Base-by-base conservation (phyloP, 1,140 invertebrate species). In the Brachionus rotundiformis region DNA sequence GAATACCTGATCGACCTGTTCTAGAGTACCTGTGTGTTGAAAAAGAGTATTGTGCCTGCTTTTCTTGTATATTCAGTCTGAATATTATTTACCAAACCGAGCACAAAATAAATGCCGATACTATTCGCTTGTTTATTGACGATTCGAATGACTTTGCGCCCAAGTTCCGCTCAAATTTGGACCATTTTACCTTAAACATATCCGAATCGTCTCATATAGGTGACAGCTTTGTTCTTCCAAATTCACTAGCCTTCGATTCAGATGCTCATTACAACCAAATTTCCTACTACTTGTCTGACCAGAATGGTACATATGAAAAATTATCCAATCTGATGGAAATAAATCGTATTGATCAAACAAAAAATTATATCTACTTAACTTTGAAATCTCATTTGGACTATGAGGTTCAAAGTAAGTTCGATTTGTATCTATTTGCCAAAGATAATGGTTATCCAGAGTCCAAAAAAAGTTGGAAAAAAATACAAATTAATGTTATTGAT, bases 201-300 rank as follows among this genome's bases (percentile, higher is more conserved):
- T 77, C 75, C n/a, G 75, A 77, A 54, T 77, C 76, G 0, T 27
- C 44, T 59, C 29, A 79, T n/a, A 79, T 79, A 36, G 76, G 76
- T 3, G 76, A 79, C 29, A n/a, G 19, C 8, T 79, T 79, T 59
- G 29, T 13, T 27, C 47, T 79, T 7, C 44, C 23, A 16, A 19
- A 79, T 36, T 54, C 76, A 59, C 10, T 41, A 7, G 76, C 76
- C 1, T 79, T 36, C 36, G 76, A 79, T 27, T 33, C 23, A 23
- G 76, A 79, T 23, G 76, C 76, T 39, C 54, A 36, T 29, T 79
- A 59, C n/a, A 79, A 79, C 29, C 76, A 63, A 79, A 8, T 79
- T 5, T 31, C 44, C 13, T 79, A 79, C 54, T 59, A 59, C 33
- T n/a, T 79, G 10, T 47, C 33, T 2, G 75, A 77, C 3, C 6